Percentiles rank a stretch among this genome's conserved stretches.
These are phyloP conservation scores for Anoncus sp. DNA, from an alignment of 2,888 invertebrate genomes.

Conservation along the genomic window DNA sequence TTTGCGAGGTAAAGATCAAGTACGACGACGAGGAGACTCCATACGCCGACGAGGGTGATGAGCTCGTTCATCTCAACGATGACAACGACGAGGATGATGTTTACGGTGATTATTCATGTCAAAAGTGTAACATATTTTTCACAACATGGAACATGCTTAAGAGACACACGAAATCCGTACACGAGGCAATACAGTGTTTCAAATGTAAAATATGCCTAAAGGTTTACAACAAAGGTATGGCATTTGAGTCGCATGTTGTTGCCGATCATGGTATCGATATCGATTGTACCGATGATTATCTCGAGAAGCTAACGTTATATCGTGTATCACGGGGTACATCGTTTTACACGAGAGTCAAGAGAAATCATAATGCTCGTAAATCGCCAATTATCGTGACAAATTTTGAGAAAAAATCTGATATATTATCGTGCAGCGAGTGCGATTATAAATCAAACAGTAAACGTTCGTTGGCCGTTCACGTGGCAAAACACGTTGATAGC, in stretches of 20 bases:
- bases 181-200: slow-evolving; percentile 66
- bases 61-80: slow-evolving; percentile 49
- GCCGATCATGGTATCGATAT: slow-evolving; percentile 64
- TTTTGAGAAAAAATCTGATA: slow-evolving; percentile 26
- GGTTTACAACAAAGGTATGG: slow-evolving; percentile 66
- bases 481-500: slow-evolving; percentile 43
- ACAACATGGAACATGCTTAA: slow-evolving; percentile 52
- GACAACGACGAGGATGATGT: slow-evolving; percentile 60
- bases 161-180: slow-evolving; percentile 52
- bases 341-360: no score
- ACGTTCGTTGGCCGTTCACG: slow-evolving; percentile 63
- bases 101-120: slow-evolving; percentile 64
- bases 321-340: slow-evolving; percentile 45
- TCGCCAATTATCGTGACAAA: not conserved
- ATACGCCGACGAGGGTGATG: no score
- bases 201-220: slow-evolving; percentile 74
- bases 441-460: slow-evolving; percentile 68
- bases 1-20: slow-evolving; percentile 34
- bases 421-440: slow-evolving; percentile 69
- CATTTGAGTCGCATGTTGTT: slow-evolving; percentile 70
- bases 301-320: slow-evolving; percentile 43
- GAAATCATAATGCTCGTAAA: no score
- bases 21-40: no score
- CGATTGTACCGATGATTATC: not conserved
- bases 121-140: slow-evolving; percentile 60